Evolutionary conservation across 2,797 vertebrate species (phyloP).

Genomic region (Lagothrix lagotricha): DNA sequence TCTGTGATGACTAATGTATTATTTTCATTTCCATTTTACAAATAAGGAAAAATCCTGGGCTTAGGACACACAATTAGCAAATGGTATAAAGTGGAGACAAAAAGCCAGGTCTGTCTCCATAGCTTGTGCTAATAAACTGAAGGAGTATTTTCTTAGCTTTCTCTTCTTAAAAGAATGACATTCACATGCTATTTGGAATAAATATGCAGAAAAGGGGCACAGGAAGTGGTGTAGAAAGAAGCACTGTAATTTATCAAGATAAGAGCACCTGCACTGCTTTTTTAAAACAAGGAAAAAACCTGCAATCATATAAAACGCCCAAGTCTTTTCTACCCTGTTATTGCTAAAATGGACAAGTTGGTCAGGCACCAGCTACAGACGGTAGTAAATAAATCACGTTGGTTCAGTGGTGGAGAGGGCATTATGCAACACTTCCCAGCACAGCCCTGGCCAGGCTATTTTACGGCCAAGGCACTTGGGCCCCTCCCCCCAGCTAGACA

Average conservation of each 20-base stretch:
- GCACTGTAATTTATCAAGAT: constrained; percentile 51
- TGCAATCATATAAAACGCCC: neutral
- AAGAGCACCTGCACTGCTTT: constrained; percentile 62
- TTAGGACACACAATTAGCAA: neutral
- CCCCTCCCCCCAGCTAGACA: constrained; percentile 78
- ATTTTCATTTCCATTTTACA: constrained; percentile 37
- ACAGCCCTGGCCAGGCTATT: constrained; percentile 59
- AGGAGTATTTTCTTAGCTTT: constrained; percentile 28
- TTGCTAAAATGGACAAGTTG: constrained; percentile 49
- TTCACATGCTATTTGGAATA: constrained; percentile 36
- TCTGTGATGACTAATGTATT: neutral
- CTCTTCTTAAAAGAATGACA: constrained; percentile 38
- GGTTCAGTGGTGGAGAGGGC: constrained; percentile 57
- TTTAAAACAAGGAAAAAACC: neutral
- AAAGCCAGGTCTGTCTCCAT: neutral
- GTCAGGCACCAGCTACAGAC: constrained; percentile 53
- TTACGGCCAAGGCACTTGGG: constrained; percentile 68
- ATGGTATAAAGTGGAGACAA: neutral
- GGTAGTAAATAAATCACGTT: constrained; percentile 67
- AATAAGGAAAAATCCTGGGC: neutral
- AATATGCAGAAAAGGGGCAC: constrained; percentile 50
- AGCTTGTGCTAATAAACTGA: neutral
- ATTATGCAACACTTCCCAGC: constrained; percentile 78
- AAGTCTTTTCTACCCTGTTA: constrained; percentile 44
- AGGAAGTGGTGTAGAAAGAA: constrained; percentile 62